Base-by-base conservation (phyloP, 2,888 invertebrate species). In the Pterostichus niger region DNA sequence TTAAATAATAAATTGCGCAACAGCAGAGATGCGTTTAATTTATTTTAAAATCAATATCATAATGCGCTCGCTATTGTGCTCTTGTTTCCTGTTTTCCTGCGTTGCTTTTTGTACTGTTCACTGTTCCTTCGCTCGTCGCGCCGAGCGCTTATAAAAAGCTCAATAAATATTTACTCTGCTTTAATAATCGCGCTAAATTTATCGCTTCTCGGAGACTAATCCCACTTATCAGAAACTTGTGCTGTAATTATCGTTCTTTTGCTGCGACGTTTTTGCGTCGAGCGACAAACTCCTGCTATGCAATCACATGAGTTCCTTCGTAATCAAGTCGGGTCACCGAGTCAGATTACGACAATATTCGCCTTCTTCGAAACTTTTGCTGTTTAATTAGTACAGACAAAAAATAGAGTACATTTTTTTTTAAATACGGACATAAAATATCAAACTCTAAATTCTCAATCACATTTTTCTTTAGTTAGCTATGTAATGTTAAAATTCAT, bases 161-260 rank as follows among this genome's bases (percentile, higher is more conserved):
- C 56, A 73, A 82, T 59, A 82, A 82, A 82, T 73, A 82, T 82
- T 82, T 82, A 73, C 81, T 73, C 44, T 54, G 56, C 52, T 49
- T 52, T 80, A 49, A 68, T 64, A 80, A 52, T 52, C 64, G 46
- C 46, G 73, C 44, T 46, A 46, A 73, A 73, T 73, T 73, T 73
- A 73, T 73, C 73, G 73, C 24, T 17, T 73, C 73, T 46, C 73
- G n/a, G 46, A 44, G 35, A 80, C 49, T 49, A 68, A 68, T 54
- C 80, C 68, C 52, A 64, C 80, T 52, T 52, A 64, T 64, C 52
- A 64, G 80, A 71, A 80, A 80, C 80, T 80, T 80, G 33, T 35
- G 76, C 76, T 49, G 64, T 80, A 68, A 80, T 80, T 80, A 80
- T 79, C 79, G 64, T 79, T 64, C 61, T 79, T 79, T 79, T 40